These are phyloP conservation scores for Harpagifer antarcticus DNA, from an alignment of 2,797 vertebrate genomes.

Conservation along the genomic window DNA sequence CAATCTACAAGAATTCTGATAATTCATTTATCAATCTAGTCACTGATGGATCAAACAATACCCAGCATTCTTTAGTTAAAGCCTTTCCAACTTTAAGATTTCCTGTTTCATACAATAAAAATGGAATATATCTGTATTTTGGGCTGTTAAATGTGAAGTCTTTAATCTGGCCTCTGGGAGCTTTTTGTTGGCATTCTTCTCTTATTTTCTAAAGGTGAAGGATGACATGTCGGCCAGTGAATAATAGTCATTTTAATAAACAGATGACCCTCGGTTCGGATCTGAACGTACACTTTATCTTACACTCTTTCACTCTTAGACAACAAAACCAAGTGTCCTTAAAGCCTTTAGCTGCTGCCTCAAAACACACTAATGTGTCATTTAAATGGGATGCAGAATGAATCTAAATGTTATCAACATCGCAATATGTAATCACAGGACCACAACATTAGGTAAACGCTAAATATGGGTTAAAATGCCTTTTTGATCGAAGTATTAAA, in stretches of 20 bases:
- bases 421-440: too few relatives aligned
- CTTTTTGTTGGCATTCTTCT: neutral
- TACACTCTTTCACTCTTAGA: neutral
- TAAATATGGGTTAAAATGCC: too few relatives aligned
- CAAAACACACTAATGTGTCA: neutral
- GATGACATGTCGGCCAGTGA: neutral
- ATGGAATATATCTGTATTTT: neutral
- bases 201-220: neutral
- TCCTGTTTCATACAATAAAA: neutral
- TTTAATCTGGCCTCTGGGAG: neutral
- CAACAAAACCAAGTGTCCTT: neutral
- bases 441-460: too few relatives aligned
- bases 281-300: conserved; percentile 1
- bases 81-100: neutral
- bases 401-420: too few relatives aligned
- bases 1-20: neutral
- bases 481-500: too few relatives aligned
- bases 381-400: neutral
- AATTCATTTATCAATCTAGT: neutral
- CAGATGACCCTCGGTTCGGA: neutral
- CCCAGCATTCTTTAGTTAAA: neutral
- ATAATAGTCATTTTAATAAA: neutral
- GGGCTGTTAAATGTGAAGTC: neutral
- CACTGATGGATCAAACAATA: neutral
- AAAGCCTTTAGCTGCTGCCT: conserved; percentile 20